Conservation (phyloP, 2,888 invertebrate species). For the Terebella lapidaria region DNA sequence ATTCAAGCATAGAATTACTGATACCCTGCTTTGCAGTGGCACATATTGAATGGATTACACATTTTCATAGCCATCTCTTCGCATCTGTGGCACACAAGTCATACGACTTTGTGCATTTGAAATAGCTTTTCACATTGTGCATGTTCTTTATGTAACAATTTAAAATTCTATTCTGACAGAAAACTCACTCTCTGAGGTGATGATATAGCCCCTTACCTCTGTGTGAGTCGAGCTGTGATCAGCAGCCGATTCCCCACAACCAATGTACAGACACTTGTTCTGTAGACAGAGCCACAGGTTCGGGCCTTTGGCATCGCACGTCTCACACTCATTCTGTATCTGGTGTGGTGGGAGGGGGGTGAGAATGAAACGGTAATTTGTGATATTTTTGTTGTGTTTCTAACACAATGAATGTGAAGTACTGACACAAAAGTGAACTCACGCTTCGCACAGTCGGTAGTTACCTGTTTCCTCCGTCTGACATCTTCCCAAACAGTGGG, state of each 20-base stretch:
- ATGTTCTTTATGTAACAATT: too few species aligned
- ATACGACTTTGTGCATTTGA: too few species aligned
- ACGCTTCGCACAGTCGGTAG: not conserved
- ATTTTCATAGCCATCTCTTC: too few species aligned
- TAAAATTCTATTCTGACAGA: too few species aligned
- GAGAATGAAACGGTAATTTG: not conserved
- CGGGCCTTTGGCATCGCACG: slow-evolving; percentile 69
- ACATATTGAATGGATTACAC: too few species aligned
- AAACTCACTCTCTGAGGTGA: too few species aligned
- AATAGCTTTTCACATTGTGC: too few species aligned
- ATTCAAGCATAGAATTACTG: not conserved
- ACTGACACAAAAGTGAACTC: not conserved
- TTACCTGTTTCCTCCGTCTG: not conserved
- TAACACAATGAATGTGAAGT: not conserved
- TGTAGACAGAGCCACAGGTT: slow-evolving; percentile 84
- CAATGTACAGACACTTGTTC: slow-evolving; percentile 72
- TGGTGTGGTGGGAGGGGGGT: not conserved
- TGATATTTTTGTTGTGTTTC: not conserved
- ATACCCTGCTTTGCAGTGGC: too few species aligned
- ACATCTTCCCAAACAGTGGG: not conserved
- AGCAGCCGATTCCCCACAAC: slow-evolving; percentile 76
- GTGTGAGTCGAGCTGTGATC: slow-evolving; percentile 81
- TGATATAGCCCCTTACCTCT: slow-evolving; percentile 58
- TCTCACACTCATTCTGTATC: slow-evolving; percentile 59
- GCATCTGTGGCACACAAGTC: too few species aligned